Base-by-base conservation (phyloP, 2,888 invertebrate genomes). In the Sphinx pinastri region DNA sequence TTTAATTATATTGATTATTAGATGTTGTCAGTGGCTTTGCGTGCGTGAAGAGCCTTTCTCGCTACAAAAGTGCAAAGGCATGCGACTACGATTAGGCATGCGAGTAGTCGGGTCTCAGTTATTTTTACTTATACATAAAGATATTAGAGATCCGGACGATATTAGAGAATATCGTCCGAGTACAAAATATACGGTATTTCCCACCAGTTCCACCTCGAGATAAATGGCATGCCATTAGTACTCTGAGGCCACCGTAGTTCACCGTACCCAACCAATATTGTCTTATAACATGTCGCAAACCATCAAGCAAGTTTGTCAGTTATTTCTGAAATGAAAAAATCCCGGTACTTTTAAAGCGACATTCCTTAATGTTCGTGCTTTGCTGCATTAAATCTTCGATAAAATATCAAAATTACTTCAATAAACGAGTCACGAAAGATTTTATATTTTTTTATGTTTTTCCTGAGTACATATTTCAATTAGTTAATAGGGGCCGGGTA, bases 351-450 rank as follows among this genome's bases (percentile, higher is more conserved):
- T 16, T 58, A 51, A n/a, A 38, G 31, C 31, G 59, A 60, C 45
- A 54, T 45, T 13, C 14, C 54, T 19, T 38, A 51, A 55, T 47
- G 60, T 74, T 72, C 72, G 74, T 71, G 68, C 19, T 60, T 49
- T 11, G 67, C 49, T 66, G 70, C 68, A 70, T 70, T 67, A 72
- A 68, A 72, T 70, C 45, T 58, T 38, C n/a, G 70, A 72, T 72
- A 68, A 72, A 63, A 63, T 63, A 63, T 49, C 63, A 47, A 63
- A 63, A 63, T 63, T 19, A 47, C 60, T 63, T 19, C 60, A 63
- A 63, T 49, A 63, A 49, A 11, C 60, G n/a, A 19, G 63, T 63
- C 63, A 63, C 52, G 67, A 54, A 51, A 67, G 10, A 67, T 31
- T 38, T 54, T 16, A 4, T 38, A 5, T 19, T 13, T 19, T 52